These are phyloP conservation scores for Bovichtus diacanthus DNA, from an alignment of 2,797 vertebrate species.

Conservation along the genomic window DNA sequence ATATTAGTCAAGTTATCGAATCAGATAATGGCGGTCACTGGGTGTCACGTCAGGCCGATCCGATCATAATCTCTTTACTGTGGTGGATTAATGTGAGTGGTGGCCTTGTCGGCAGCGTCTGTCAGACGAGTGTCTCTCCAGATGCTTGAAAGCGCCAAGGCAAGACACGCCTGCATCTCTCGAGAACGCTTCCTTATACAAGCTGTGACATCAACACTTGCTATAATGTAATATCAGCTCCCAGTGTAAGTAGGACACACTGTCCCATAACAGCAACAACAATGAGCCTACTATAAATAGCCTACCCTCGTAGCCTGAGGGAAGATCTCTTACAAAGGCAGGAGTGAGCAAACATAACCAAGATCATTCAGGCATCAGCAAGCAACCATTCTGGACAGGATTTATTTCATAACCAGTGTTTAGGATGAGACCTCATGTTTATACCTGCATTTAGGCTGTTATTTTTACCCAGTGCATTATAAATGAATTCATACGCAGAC, in stretches of 20 bases:
- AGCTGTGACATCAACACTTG: conserved; percentile 82
- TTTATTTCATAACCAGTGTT: conserved; percentile 34
- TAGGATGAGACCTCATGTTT: neutral
- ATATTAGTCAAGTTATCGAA: conserved; percentile 47
- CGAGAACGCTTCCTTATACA: conserved; percentile 57
- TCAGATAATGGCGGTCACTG: conserved; percentile 40
- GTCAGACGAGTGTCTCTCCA: conserved; percentile 46
- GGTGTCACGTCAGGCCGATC: conserved; percentile 31
- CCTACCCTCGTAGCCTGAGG: conserved; percentile 80
- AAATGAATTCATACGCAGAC: conserved; percentile 3
- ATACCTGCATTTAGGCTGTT: neutral
- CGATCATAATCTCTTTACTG: conserved; percentile 31
- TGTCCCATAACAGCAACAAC: conserved; percentile 84
- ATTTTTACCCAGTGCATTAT: neutral
- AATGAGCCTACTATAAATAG: conserved; percentile 87
- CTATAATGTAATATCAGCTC: conserved; percentile 80
- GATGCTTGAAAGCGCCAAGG: conserved; percentile 49
- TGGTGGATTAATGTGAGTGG: conserved; percentile 35
- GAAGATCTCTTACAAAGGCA: conserved; percentile 80
- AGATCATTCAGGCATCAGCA: conserved; percentile 71
- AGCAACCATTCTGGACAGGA: conserved; percentile 49
- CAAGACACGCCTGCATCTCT: conserved; percentile 43
- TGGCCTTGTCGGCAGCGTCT: conserved; percentile 40
- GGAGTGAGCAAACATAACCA: conserved; percentile 71
- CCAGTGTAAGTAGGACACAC: conserved; percentile 84